Base-by-base conservation (phyloP, 2,797 vertebrate species). In the Hipposideros larvatus region DNA sequence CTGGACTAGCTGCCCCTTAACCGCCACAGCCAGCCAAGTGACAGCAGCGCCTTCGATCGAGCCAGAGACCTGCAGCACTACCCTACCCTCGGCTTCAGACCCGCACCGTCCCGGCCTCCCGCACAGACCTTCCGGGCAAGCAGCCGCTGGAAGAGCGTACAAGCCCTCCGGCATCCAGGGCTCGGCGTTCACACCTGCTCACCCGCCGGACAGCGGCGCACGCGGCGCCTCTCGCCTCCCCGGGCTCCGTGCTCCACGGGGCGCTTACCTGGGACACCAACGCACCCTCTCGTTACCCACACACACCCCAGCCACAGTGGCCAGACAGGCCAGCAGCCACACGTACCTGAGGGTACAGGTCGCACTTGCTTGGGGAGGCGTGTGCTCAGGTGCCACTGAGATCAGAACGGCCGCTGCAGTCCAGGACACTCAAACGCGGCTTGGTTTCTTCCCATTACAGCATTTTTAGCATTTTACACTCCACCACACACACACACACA, bases 381-480 rank as follows among this genome's bases (percentile, higher is more conserved):
- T 19, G 84, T 14, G 87, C 89, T 73, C 87, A 22, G 73, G 89
- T 53, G 95, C 87, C 85, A 11, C 90, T 0, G 80, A 28, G 53
- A 41, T 97, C 94, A 96, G 61, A 66, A 78, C 31, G 15, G 71
- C 87, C 57, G 84, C 83, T 15, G 96, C 92, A 22, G 70, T 43
- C 74, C 80, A 0, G 51, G 73, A 90, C 88, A 4, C 95, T 14
- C 85, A 0, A 87, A 21, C 46, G 85, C 75, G 31, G 51, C 92
- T 65, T 51, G 73, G 61, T 8, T 53, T 65, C 87, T 77, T 90
- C 96, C 96, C 97, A 95, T 98, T 34, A 94, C 92, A 90, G 90
- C 80, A 21, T 34, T n/a, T 46, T 70, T 90, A 90, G 90, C 80
- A 21, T 34, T n/a, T 46, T 70, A 61, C 89, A 53, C 89, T 19